Evolutionary conservation across 2,797 vertebrate genomes (phyloP).

Genomic region (Trichosurus vulpecula): DNA sequence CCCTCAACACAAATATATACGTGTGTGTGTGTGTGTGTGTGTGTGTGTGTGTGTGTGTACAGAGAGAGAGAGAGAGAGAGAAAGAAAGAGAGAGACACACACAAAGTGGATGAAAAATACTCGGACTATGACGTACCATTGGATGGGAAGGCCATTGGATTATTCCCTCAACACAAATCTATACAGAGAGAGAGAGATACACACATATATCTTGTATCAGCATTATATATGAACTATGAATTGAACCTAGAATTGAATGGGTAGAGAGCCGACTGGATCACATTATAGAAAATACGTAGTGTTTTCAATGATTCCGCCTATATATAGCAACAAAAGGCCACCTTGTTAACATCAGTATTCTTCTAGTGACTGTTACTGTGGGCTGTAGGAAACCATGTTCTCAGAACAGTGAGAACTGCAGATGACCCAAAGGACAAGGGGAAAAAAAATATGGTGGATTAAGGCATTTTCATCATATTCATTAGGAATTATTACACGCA

Average conservation of each 20-base stretch:
- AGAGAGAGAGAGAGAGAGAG: no score
- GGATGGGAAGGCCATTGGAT: no score
- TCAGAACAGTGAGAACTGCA: neutral
- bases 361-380: neutral
- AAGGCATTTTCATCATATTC: neutral
- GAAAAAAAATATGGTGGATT: neutral
- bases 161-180: no score
- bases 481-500: neutral
- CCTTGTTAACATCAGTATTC: neutral
- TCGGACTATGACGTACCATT: no score
- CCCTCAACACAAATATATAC: no score
- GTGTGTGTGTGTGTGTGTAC: no score
- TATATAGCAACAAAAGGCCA: neutral
- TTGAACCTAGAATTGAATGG: neutral
- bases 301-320: neutral
- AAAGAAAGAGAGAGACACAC: no score
- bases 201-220: no score
- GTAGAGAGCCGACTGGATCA: neutral
- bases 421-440: neutral
- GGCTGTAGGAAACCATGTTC: neutral
- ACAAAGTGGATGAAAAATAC: no score
- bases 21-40: no score
- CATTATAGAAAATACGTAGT: neutral
- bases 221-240: no score
- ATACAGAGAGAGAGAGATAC: no score